Conservation (phyloP, 2,888 invertebrate species). For the Agrochola lychnidis region DNA sequence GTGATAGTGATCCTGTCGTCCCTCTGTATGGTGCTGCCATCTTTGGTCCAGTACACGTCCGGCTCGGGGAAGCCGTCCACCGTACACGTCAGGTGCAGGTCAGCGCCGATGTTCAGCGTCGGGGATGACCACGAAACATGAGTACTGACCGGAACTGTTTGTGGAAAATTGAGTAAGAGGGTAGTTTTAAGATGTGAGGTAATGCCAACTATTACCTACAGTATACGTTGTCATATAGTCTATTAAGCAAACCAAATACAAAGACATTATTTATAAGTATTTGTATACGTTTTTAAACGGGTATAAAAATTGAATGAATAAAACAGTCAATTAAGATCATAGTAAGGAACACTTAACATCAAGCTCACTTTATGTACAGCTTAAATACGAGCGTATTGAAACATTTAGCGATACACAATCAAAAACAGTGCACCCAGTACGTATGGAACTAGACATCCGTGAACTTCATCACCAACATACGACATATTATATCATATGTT, state of each 20-base stretch:
- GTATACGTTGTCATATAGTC: background rate
- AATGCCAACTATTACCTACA: background rate
- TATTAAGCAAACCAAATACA: no score
- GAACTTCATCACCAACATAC: slow-evolving; percentile 6
- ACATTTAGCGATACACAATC: slow-evolving; percentile 4
- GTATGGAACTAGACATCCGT: background rate
- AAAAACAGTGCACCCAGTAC: background rate
- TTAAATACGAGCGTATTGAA: background rate
- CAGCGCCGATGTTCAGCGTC: slow-evolving; percentile 92
- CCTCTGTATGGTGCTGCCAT: slow-evolving; percentile 90
- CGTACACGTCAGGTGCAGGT: slow-evolving; percentile 93
- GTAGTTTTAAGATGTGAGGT: background rate
- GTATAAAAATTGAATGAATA: background rate
- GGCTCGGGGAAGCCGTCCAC: slow-evolving; percentile 95
- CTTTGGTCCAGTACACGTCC: slow-evolving; percentile 95
- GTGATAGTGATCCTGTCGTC: slow-evolving; percentile 92
- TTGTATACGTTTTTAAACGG: background rate
- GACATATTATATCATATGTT: background rate
- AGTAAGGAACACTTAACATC: background rate
- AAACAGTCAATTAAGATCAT: slow-evolving; percentile 1
- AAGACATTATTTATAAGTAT: background rate
- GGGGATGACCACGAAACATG: slow-evolving; percentile 90
- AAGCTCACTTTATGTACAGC: slow-evolving; percentile 39
- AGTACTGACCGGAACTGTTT: slow-evolving; percentile 92
- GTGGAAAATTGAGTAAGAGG: slow-evolving; percentile 10